A percentile compares a stretch with the other conserved stretches of the same genome.
These are phyloP conservation scores for Lamprologus ornatipinnis DNA, from an alignment of 2,113 vertebrate genomes.

Conservation along the genomic window DNA sequence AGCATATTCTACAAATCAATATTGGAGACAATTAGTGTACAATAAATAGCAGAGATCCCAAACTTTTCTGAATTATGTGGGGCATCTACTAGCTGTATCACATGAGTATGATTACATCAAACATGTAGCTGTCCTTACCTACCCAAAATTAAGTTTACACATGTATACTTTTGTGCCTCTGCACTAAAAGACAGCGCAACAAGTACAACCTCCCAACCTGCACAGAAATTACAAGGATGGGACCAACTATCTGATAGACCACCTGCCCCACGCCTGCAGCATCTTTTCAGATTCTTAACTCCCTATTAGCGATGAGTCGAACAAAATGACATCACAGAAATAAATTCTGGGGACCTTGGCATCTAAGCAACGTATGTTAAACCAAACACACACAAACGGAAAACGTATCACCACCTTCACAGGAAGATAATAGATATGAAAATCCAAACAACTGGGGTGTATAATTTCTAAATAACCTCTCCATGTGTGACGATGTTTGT, in stretches of 20 bases:
- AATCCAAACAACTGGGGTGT: background rate
- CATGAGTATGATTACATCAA: background rate
- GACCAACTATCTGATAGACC: background rate
- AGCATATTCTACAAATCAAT: background rate
- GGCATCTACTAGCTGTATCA: background rate
- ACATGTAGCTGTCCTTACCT: background rate
- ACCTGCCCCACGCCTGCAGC: background rate
- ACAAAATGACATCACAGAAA: background rate
- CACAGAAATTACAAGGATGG: background rate
- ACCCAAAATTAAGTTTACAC: background rate
- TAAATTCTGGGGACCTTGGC: background rate
- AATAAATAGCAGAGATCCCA: background rate
- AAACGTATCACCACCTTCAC: background rate
- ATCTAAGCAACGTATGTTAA: background rate
- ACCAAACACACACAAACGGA: background rate
- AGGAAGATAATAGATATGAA: background rate
- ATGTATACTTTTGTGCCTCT: background rate
- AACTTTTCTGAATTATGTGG: background rate
- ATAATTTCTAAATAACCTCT: background rate
- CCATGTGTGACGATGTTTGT: background rate
- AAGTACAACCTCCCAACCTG: background rate
- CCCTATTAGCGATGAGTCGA: fast-evolving
- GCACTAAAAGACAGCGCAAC: background rate
- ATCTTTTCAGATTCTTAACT: background rate
- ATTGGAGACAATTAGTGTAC: background rate